Conservation (phyloP, 2,797 vertebrate species). For the Gadopsis marmoratus region DNA sequence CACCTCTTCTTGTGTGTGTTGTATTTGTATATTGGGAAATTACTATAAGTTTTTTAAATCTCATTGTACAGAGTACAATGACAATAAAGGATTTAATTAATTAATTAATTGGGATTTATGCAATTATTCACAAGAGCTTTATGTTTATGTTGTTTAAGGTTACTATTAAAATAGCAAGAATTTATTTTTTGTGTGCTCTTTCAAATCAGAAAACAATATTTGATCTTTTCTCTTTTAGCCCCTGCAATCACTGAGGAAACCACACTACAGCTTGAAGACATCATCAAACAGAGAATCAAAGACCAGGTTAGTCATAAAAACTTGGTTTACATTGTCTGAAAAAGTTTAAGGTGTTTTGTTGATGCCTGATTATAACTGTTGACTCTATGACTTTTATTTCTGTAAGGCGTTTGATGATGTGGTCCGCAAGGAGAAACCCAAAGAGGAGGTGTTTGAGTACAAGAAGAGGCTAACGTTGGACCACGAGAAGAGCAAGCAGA, state of each 20-base stretch:
- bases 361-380: not conserved
- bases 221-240: slow-evolving; percentile 76
- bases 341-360: not conserved
- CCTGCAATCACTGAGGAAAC: slow-evolving; percentile 96
- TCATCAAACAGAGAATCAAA: slow-evolving; percentile 97
- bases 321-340: not conserved
- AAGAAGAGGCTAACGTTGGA: slow-evolving; percentile 95
- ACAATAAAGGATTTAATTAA: no score
- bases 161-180: not conserved
- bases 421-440: slow-evolving; percentile 95
- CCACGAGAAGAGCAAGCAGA: slow-evolving; percentile 97
- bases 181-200: not conserved
- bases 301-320: slow-evolving; percentile 87
- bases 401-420: slow-evolving; percentile 96
- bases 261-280: slow-evolving; percentile 94
- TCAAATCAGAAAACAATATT: not conserved
- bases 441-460: slow-evolving; percentile 94
- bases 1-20: not conserved
- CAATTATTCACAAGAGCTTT: not conserved
- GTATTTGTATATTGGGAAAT: not conserved
- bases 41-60: not conserved
- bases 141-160: not conserved
- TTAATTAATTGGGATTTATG: not conserved
- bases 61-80: no score
- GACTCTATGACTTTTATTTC: slow-evolving; percentile 25